Evolutionary conservation across 2,797 vertebrate species (phyloP).

Genomic region (Tympanoctomys barrerae): DNA sequence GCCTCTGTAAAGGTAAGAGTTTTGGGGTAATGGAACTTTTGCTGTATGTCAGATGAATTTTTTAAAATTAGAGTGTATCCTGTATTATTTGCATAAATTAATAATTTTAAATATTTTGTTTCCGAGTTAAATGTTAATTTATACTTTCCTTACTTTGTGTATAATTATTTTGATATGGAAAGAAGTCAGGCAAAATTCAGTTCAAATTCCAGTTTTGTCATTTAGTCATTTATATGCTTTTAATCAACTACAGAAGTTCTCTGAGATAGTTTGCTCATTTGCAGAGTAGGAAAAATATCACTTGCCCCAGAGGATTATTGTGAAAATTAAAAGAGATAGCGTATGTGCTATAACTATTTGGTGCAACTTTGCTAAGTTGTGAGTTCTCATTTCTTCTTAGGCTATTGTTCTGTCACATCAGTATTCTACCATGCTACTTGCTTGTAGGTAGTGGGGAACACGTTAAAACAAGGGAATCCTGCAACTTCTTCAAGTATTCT

Average conservation of each 20-base stretch:
- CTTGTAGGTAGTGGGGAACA: background rate
- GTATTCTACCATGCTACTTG: background rate
- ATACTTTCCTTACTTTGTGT: background rate
- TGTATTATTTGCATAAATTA: background rate
- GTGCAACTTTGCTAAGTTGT: background rate
- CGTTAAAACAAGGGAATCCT: background rate
- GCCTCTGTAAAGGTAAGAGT: background rate
- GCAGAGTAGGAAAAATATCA: background rate
- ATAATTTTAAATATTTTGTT: background rate
- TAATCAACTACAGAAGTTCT: background rate
- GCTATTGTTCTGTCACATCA: background rate
- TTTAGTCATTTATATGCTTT: constrained; percentile 6
- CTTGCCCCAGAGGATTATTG: background rate
- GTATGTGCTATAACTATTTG: background rate
- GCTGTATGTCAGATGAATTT: background rate
- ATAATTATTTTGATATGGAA: background rate
- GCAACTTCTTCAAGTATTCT: background rate
- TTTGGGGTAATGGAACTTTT: background rate
- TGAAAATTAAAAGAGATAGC: background rate
- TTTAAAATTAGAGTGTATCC: background rate
- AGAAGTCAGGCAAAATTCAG: background rate
- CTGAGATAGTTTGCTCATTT: background rate
- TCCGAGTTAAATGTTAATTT: background rate
- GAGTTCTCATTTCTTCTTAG: background rate
- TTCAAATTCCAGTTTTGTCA: background rate